A percentile compares a stretch with the other conserved stretches of the same genome.
phyloP scores from a whole-genome alignment of 2,113 vertebrate genomes.

The Plectropomus leopardus region DNA sequence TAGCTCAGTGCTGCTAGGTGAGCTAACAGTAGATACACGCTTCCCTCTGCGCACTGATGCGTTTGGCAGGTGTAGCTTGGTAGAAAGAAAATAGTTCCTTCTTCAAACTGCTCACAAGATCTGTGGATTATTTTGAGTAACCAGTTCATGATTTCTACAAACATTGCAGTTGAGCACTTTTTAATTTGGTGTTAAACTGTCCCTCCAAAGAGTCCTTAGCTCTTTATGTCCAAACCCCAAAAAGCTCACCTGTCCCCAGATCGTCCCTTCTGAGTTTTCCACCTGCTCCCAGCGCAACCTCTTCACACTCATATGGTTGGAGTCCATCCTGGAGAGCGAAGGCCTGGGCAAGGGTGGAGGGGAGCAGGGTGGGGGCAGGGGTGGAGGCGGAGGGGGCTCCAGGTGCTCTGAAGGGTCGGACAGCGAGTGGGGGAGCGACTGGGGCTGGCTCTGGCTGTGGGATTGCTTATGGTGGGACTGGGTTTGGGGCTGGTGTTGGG shows the following conservation, averaged over 20 bases:
- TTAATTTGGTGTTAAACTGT: too few species aligned
- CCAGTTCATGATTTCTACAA: too few species aligned
- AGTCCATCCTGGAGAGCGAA: conserved; percentile 89
- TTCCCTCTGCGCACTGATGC: too few species aligned
- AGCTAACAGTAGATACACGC: too few species aligned
- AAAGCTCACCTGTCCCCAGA: conserved; percentile 94
- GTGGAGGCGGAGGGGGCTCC: conserved; percentile 84
- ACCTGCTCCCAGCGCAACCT: conserved; percentile 98
- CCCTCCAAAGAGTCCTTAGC: neutral
- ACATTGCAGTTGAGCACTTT: too few species aligned
- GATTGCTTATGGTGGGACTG: conserved; percentile 78
- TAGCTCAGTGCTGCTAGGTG: too few species aligned
- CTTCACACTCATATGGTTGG: conserved; percentile 97
- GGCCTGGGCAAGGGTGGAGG: conserved; percentile 85
- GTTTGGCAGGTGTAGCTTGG: too few species aligned
- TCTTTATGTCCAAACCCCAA: neutral
- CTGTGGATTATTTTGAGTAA: too few species aligned
- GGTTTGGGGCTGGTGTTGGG: conserved; percentile 63
- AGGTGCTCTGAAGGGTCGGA: conserved; percentile 77
- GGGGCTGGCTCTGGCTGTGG: conserved; percentile 71
- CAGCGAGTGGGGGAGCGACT: conserved; percentile 75
- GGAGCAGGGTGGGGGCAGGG: conserved; percentile 83
- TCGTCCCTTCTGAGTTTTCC: conserved; percentile 98
- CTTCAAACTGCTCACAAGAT: too few species aligned
- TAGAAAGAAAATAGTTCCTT: too few species aligned